Evolutionary conservation across 37 sponge, comb jelly and placozoan species (phyloP), one percentile per base, ranked within the genome.

Genomic region (Aplysina aerophoba): DNA sequence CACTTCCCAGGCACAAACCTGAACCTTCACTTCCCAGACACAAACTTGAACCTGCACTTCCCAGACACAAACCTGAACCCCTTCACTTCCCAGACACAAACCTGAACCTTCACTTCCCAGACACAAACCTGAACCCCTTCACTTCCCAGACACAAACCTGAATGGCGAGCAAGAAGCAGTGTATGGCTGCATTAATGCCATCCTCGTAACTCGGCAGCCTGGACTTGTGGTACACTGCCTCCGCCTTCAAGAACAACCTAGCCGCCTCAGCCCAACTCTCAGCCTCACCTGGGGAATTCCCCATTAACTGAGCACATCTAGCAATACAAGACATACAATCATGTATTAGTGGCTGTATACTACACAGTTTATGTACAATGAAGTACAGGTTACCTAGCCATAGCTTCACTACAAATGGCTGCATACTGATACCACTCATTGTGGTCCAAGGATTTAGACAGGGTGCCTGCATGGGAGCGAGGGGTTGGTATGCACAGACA

Each of bases 261-360:
- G 90, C 92, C 35, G 93, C 93, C 38, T 84, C 89, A 30, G 87
- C 89, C 93, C 93, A 92, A 27, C 90, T 83, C 68, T 92, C 93
- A 21, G 90, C 87, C 67, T 92, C 93, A 24, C 89, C 90, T 41
- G 85, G 44, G 35, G 61, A 17, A 69, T 92, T 89, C 27, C 72
- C 84, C 78, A 82, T 89, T 66, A 87, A 53, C 75, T 89, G 93
- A 53, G 89, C 93, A 87, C 90, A 92, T 28, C 92, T 91, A 59
- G 40, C 30, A 41, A 6, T 20, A 28, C 20, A 72, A 72, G 21
- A 31, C 37, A 35, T 28, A 54, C 58, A 53, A 28, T 2, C 34
- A 71, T 66, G 12, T 36, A 21, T 16, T 13, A 15, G 4, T 14
- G 11, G 12, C 5, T 14, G 12, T 25, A 3, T 25, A 62, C 4